Percentiles rank a stretch among this genome's conserved stretches.
Conservation (phyloP, 2,113 vertebrate genomes). For the Sarotherodon lohbergeri region DNA sequence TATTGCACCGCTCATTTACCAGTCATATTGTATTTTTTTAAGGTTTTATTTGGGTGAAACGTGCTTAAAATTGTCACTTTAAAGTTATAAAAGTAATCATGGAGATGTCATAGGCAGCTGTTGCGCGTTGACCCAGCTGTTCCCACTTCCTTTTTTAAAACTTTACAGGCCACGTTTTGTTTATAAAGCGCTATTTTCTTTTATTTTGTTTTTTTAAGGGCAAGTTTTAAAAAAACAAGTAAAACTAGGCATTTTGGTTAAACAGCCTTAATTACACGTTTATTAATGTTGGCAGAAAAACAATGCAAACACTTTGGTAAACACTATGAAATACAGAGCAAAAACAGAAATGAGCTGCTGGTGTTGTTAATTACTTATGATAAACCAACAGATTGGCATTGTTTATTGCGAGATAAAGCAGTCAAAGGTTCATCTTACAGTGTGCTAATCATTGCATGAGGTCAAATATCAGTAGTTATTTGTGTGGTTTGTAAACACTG, state of each 20-base stretch:
- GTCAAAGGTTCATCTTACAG: slow-evolving; percentile 61
- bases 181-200: not conserved
- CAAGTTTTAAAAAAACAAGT: not conserved
- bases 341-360: not conserved
- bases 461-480: slow-evolving; percentile 9
- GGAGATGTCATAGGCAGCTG: not conserved
- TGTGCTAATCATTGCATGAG: not conserved
- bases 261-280: not conserved
- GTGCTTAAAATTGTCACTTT: not conserved
- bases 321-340: not conserved
- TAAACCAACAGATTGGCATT: not conserved
- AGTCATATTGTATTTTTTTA: not conserved
- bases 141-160: not conserved
- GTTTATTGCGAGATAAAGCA: not conserved
- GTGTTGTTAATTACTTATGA: not conserved
- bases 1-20: not conserved
- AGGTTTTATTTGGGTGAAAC: not conserved
- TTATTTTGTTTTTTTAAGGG: not conserved
- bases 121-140: not conserved
- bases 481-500: not conserved
- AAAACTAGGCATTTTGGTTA: not conserved
- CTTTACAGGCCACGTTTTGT: not conserved
- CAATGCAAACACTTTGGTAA: not conserved
- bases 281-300: not conserved
- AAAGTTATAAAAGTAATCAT: not conserved